Evolutionary conservation across 2,888 invertebrate species (phyloP).

Genomic region (Temnothorax unifasciatus): DNA sequence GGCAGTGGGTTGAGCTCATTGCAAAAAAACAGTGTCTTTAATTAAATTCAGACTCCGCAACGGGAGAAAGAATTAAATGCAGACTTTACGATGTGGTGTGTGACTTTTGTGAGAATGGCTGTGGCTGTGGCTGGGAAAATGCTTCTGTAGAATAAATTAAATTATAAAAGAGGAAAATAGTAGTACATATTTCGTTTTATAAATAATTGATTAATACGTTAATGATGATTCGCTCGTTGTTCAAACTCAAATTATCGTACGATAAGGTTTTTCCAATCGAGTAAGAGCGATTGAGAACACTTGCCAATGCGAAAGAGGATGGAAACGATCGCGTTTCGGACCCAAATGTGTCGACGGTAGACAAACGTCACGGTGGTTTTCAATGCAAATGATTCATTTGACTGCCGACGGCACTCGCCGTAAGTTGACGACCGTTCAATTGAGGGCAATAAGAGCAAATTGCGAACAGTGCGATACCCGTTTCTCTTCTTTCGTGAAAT

Average conservation of each 20-base stretch:
- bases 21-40: conserved; percentile 18
- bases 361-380: conserved; percentile 20
- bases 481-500: conserved; percentile 24
- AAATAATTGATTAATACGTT: neutral
- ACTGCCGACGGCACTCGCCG: conserved; percentile 41
- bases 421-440: conserved; percentile 37
- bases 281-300: neutral
- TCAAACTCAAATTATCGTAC: neutral
- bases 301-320: conserved; percentile 4
- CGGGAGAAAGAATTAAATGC: conserved; percentile 20
- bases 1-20: neutral
- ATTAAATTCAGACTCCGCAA: conserved; percentile 39
- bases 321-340: neutral
- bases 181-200: neutral
- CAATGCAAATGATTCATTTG: conserved; percentile 44
- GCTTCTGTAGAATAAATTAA: conserved; percentile 6
- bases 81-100: neutral
- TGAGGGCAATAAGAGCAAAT: conserved; percentile 32
- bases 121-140: neutral
- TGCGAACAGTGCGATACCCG: conserved; percentile 5
- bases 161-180: neutral
- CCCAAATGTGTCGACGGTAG: conserved; percentile 17
- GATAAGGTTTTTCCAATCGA: neutral
- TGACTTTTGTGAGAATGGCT: conserved; percentile 22
- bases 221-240: neutral